Base-by-base conservation (phyloP, 2,113 vertebrate species). In the Gymnarchus niloticus region DNA sequence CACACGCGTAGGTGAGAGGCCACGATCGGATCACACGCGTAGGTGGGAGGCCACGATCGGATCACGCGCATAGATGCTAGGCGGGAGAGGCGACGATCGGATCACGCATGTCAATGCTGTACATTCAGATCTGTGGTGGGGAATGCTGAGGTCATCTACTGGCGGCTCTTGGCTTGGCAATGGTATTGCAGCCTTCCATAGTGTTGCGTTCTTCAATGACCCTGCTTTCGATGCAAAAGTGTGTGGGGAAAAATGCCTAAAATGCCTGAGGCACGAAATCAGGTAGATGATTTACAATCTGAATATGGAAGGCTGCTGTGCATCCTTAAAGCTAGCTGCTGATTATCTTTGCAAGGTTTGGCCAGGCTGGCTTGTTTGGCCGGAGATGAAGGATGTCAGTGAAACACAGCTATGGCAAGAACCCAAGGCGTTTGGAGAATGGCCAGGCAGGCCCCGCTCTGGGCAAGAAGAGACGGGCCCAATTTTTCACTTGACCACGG, bases 371-470 rank as follows among this genome's bases (percentile, higher is more conserved):
- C 65, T 81, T 81, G 77, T 48, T 81, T 81, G 77, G 77, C 77
- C 44, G 19, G 77, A 81, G 77, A 81, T 48, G 77, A 25, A 49
- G 77, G 77, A 81, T 81, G 44, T 48, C 48, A 49, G 77, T 88
- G 83, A 65, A 86, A 83, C 78, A 86, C 59, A 48, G 83, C 85
- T 69, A 84, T 86, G 82, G 87, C 82, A 83, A 84, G 65, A 77
- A 56, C 51, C 61, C 83, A 81, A 83, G 86, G 85, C 61, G 82
- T 44, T 73, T 86, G 85, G 85, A 69, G 2, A 17, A 10, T 8
- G 33, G 85, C 87, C 85, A 87, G 23, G 19, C 41, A 83, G 81
- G 77, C 6, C 48, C 49, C 33, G 61, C 33, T 54, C 48, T 54
- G 14, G 33, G 83, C 83, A 83, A 87, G 84, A 88, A 33, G 56